Percentiles rank a stretch among this genome's conserved stretches.
Conservation (phyloP, 2,797 vertebrate genomes). For the Falco rusticolus region DNA sequence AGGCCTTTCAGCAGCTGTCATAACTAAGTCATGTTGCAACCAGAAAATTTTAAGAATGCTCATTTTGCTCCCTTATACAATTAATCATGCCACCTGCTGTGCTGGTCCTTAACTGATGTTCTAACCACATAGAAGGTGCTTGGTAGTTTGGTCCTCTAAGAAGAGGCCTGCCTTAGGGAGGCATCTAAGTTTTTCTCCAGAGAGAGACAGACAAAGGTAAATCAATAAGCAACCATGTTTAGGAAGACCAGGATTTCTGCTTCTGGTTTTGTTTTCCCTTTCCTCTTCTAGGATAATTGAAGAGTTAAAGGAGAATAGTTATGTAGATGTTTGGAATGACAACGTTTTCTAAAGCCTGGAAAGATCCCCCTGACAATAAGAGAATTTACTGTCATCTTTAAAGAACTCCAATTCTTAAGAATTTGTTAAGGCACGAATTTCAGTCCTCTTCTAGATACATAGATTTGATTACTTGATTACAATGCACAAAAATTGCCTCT, state of each 20-base stretch:
- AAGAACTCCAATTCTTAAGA: not conserved
- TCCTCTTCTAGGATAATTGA: not conserved
- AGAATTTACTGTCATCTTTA: not conserved
- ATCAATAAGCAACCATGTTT: not conserved
- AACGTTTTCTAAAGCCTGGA: not conserved
- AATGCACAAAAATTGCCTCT: not conserved
- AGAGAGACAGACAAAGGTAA: not conserved
- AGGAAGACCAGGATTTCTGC: not conserved
- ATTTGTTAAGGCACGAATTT: not conserved
- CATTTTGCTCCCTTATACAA: slow-evolving; percentile 27
- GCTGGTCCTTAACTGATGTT: not conserved
- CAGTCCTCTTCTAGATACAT: not conserved
- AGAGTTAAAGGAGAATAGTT: not conserved
- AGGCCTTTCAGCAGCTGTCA: slow-evolving; percentile 19
- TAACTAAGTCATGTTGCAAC: not conserved
- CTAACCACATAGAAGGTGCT: not conserved
- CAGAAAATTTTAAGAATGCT: slow-evolving; percentile 46
- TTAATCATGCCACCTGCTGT: slow-evolving; percentile 25
- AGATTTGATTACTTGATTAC: not conserved
- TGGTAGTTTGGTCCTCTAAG: not conserved
- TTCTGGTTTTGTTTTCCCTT: not conserved
- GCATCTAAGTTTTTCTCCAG: not conserved
- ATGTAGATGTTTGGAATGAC: not conserved
- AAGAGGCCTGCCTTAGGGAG: not conserved
- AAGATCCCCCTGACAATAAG: not conserved